Base-by-base conservation (phyloP, 2,113 vertebrate species). In the Eupsittula cactorum region DNA sequence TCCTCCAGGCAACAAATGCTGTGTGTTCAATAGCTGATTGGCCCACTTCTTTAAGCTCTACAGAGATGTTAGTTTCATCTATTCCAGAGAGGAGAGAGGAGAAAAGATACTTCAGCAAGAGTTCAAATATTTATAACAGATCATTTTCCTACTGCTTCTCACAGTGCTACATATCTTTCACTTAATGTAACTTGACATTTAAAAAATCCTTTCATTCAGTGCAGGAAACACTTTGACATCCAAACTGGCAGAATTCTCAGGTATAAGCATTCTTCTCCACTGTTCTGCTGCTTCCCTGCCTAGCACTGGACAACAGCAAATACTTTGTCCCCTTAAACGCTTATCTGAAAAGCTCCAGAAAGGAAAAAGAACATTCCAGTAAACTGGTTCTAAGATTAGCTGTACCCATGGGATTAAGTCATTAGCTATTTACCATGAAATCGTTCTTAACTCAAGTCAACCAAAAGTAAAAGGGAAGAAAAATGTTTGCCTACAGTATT, bases 41-140 rank as follows among this genome's bases (percentile, higher is more conserved):
- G 69, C 86, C 86, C 0, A 9, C 60, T 90, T 93, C 76, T 86
- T 94, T 68, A 94, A 83, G 73, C 55, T 95, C 75, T 86, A 83
- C 81, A 71, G 90, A 93, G 82, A 92, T 55, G 79, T 92, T 92
- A 86, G 85, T 86, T 93, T 94, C 86, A 95, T 79, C 86, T 92
- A 37, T 86, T 70, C 76, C 69, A 67, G 20, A 18, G 73, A 96
- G 82, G 90, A 95, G 68, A 94, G 92, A 90, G 60, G 47, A 90
- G 68, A 88, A 92, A 69, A 88, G 71, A 88, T 52, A 90, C 33
- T 86, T 68, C 65, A 86, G 76, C 50, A 78, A 77, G 82, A 90
- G 82, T 70, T 93, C 94, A 94, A 81, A 92, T 93, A 94, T 88
- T 94, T 93, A 86, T 86, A 78, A 55, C 79, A 81, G 85, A 78